Base-by-base conservation (phyloP, 2,888 invertebrate genomes). In the Lymantria monacha region DNA sequence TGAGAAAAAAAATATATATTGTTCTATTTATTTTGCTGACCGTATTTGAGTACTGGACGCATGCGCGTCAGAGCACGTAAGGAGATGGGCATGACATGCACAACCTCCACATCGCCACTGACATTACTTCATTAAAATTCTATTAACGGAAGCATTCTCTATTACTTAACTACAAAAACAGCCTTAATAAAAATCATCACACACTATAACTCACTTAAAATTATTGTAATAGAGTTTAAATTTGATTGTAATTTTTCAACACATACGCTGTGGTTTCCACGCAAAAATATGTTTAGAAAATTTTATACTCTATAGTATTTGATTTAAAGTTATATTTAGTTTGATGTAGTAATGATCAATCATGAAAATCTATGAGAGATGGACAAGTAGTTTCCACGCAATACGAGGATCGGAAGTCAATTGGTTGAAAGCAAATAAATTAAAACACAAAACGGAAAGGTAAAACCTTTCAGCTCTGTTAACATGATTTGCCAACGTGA, bases 121-220 rank as follows among this genome's bases (percentile, higher is more conserved):
- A 85, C 90, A 87, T 87, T 88, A 87, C 87, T 91, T 91, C 89
- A 90, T 91, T 90, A 91, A 89, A 88, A 88, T 88, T 89, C 89
- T 91, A 91, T 90, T 91, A 91, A 84, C 87, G 78, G 88, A 87
- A 88, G 90, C 90, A 87, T 89, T 90, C 89, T 86, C 80, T 75
- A 70, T 66, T 74, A 67, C 66, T 66, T 63, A 57, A 66, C 52
- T 58, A 54, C 49, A 48, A 63, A 54, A 61, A 53, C 40, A 40
- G 30, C 53, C 22, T 51, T 67, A 64, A 50, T 48, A 42, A 57
- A 42, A 30, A 44, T 46, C 46, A 48, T 11, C 1, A 3, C 8
- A 44, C 42, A 15, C 40, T 30, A 74, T 73, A 68, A 55, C 37
- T n/a, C 15, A 67, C 62, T 48, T 52, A 72, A 71, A 30, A 0